phyloP scores from a whole-genome alignment of 2,797 vertebrate species.

The Sebastes trivittatus region DNA sequence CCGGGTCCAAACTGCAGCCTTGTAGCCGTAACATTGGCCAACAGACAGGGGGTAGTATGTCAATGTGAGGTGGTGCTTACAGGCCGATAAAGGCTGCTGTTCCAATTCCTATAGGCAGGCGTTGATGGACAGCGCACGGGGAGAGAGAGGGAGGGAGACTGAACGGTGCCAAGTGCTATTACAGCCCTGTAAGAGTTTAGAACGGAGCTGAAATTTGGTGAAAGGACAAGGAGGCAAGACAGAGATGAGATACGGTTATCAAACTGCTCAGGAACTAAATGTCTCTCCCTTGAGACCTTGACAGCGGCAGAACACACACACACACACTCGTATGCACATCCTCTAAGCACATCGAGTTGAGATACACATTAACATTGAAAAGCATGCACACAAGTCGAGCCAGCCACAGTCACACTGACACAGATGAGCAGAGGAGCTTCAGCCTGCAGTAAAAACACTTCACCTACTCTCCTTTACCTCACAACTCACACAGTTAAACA shows the following conservation, averaged over 20 bases:
- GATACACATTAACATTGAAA: background rate
- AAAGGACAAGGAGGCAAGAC: constrained; percentile 39
- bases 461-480: constrained; percentile 13
- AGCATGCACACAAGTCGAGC: background rate
- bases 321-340: background rate
- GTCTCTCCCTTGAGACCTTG: constrained; percentile 54
- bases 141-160: constrained; percentile 22
- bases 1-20: constrained; percentile 58
- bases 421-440: background rate
- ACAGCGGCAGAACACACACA: constrained; percentile 14
- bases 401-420: constrained; percentile 1
- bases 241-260: constrained; percentile 56
- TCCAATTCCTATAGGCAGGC: constrained; percentile 68
- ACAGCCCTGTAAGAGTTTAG: constrained; percentile 43
- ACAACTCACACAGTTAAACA: constrained; percentile 12
- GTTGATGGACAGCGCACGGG: constrained; percentile 66
- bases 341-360: background rate
- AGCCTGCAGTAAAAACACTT: background rate
- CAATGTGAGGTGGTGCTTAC: constrained; percentile 74
- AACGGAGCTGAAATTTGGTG: constrained; percentile 41
- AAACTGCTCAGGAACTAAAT: constrained; percentile 46
- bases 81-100: constrained; percentile 71
- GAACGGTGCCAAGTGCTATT: constrained; percentile 35
- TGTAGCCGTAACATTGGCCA: constrained; percentile 68
- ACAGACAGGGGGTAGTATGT: constrained; percentile 69